Evolutionary conservation across 2,797 vertebrate species (phyloP), one percentile per base, ranked within the genome.

Genomic region (Sebastes baramenuke): DNA sequence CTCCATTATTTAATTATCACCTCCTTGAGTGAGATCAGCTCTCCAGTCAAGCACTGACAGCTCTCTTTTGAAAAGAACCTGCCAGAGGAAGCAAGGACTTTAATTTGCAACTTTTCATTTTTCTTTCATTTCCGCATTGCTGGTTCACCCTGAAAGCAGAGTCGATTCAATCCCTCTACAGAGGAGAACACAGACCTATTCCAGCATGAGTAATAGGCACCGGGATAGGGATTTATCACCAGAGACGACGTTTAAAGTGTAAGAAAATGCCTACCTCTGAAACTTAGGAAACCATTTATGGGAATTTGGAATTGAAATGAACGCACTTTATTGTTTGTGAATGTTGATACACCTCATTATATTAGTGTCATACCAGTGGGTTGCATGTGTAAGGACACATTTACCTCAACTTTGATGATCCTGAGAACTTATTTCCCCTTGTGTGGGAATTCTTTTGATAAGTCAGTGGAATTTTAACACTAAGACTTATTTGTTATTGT

Each of bases 1-100:
- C 75, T 75, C 85, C 71, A 88, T 93, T 92, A 94, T 94, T 95
- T 90, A 90, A 94, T 94, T 88, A 93, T 93, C 85, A 92, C 77
- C 87, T 91, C 79, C 77, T 80, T 20, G 76, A 81, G 77, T 75
- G 86, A 82, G 68, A 88, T 89, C 86, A 67, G 75, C 75, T 87
- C 82, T 75, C 58, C 67, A 66, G 82, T 79, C 76, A 25, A 80
- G 62, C 42, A 61, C 75, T 38, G 85, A 89, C 83, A 84, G 86
- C 83, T 75, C 69, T 59, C 71, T 66, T 67, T 81, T 81, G 73
- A 90, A 90, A 88, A 79, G 79, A 89, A 89, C 69, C 87, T 90
- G 82, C 83, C 83, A 84, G 80, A 87, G 86, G 81, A 89, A 80
- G 79, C 62, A 8, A 46, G 46, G 72, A 75, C 77, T 90, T 86